Conservation (phyloP, 2,797 vertebrate genomes). For the Gorsachius magnificus region DNA sequence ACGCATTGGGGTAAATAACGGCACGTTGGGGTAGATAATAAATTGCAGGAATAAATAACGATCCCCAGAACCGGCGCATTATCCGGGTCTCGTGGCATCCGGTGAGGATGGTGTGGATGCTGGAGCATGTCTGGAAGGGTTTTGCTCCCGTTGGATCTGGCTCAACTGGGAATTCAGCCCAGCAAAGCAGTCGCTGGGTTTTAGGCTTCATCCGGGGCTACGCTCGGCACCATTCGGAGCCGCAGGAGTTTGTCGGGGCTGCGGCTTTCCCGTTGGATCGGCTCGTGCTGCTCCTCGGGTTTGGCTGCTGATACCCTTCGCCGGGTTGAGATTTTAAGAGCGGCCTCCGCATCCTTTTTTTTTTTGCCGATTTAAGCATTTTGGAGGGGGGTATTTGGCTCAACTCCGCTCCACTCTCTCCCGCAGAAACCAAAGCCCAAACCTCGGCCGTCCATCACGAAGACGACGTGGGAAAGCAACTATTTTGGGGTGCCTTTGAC, state of each 20-base stretch:
- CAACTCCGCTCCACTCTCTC: background rate
- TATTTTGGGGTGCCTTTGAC: slow-evolving; percentile 92
- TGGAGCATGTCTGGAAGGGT: background rate
- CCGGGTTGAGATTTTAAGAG: background rate
- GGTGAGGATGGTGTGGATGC: background rate
- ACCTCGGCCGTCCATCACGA: slow-evolving; percentile 88
- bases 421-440: slow-evolving; percentile 88
- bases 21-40: background rate
- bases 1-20: background rate
- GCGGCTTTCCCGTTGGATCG: background rate
- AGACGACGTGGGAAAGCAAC: slow-evolving; percentile 89
- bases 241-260: background rate
- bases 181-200: background rate
- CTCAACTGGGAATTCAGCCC: background rate
- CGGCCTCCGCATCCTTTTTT: background rate
- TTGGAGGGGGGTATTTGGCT: background rate
- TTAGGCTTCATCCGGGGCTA: background rate
- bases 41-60: background rate
- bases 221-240: background rate
- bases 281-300: background rate
- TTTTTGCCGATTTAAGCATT: too few species aligned
- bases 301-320: background rate
- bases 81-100: too few species aligned
- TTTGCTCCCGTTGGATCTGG: background rate
- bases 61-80: background rate